Evolutionary conservation across 2,797 vertebrate species (phyloP).

Genomic region (Smutsia temminckii): DNA sequence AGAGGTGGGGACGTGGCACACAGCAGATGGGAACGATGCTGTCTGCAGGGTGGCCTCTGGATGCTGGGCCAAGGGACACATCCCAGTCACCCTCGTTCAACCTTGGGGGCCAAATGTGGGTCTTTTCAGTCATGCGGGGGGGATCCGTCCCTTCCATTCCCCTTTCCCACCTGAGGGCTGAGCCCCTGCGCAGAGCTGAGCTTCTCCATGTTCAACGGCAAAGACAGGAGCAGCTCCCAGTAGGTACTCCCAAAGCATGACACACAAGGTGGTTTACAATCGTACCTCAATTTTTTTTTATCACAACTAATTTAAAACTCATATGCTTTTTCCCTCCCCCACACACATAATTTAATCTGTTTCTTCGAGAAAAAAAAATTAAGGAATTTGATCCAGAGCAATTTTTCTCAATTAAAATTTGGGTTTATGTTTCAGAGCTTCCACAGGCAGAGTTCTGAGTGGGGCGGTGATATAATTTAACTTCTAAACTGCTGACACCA

Average conservation of each 20-base stretch:
- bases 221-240: neutral
- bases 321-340: slow-evolving; percentile 42
- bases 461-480: slow-evolving; percentile 73
- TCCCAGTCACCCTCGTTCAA: fast-evolving
- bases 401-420: slow-evolving; percentile 76
- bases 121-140: neutral
- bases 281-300: slow-evolving; percentile 68
- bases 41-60: fast-evolving
- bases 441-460: slow-evolving; percentile 17
- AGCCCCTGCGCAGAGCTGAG: neutral
- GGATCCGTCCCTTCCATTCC: fast-evolving
- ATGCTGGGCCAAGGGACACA: neutral
- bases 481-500: slow-evolving; percentile 81
- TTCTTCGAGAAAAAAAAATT: slow-evolving; percentile 69
- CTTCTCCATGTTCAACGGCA: fast-evolving
- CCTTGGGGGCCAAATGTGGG: fast-evolving
- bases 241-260: slow-evolving; percentile 65
- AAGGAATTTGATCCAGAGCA: slow-evolving; percentile 73
- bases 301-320: slow-evolving; percentile 77
- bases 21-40: fast-evolving
- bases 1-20: fast-evolving
- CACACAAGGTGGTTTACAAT: slow-evolving; percentile 75
- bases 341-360: slow-evolving; percentile 75
- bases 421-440: slow-evolving; percentile 74
- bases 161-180: neutral